Base-by-base conservation (phyloP, 2,888 invertebrate species). In the Apamea anceps region DNA sequence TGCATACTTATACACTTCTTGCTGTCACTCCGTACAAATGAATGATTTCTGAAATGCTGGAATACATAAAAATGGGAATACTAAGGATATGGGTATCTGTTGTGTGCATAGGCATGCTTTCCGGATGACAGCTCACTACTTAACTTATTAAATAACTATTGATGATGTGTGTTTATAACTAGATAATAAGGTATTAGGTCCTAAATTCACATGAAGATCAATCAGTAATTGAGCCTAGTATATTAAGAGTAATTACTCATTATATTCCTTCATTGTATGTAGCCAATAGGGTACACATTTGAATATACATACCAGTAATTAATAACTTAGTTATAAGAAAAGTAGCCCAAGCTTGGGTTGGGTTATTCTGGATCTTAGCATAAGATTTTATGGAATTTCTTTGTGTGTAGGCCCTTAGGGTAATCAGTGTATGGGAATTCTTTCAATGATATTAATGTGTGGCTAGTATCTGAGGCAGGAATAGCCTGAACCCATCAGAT, bases 151-250 rank as follows among this genome's bases (percentile, higher is more conserved):
- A 71, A 37, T 79, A 72, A 79, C 48, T 21, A 51, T 1, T 32
- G 32, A 32, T 32, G 32, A 10, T 65, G 28, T 80, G 15, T 63
- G 80, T 70, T 65, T 57, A 80, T 70, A 12, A 57, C 15, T 75
- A 80, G 63, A 68, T 37, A 68, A 65, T 80, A 80, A 79, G 79
- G 57, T 79, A 28, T 62, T 68, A 62, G 15, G 13, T 67, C 25
- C 28, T 54, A 13, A 54, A 54, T 54, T 45, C 42, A 32, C 28
- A n/a, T 42, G 18, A n/a, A 15, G 21, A 51, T 51, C 37, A 70
- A n/a, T 28, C 63, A n/a, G 21, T n/a, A 66, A 62, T 45, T 54
- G 28, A 45, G 18, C 15, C 5, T 51, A 76, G 62, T 62, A 42
- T 63, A 28, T 25, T 32, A 77, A 37, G 25, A 66, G 57, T 77